These are phyloP conservation scores for Brachyrhaphis roseni DNA, from an alignment of 2,797 vertebrate genomes.

Conservation along the genomic window DNA sequence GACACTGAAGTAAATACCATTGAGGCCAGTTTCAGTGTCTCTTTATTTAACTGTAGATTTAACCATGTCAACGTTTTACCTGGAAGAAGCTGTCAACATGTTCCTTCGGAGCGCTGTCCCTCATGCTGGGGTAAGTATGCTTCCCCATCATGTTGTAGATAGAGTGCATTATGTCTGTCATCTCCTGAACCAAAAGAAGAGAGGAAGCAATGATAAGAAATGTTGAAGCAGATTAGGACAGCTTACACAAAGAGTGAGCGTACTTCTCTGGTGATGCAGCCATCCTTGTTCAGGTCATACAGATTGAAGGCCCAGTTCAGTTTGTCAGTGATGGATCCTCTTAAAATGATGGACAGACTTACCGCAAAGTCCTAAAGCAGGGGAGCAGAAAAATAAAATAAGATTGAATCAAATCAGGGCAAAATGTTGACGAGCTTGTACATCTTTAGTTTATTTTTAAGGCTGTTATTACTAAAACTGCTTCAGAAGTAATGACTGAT, in stretches of 20 bases:
- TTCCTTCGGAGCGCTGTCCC: conserved; percentile 88
- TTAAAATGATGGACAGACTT: conserved; percentile 93
- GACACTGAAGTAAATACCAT: neutral
- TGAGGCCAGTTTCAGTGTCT: neutral
- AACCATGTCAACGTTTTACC: conserved; percentile 72
- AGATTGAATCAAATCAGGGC: too few species aligned
- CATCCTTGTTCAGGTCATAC: conserved; percentile 97
- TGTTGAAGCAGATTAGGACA: neutral
- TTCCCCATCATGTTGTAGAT: conserved; percentile 99
- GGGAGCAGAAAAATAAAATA: neutral
- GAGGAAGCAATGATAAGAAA: neutral
- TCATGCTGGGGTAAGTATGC: conserved; percentile 90
- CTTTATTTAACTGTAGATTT: neutral
- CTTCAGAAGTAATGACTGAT: neutral
- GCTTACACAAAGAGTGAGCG: neutral
- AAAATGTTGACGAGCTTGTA: neutral
- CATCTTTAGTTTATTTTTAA: neutral
- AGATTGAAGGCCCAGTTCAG: conserved; percentile 98
- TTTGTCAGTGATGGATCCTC: conserved; percentile 91
- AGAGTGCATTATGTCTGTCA: conserved; percentile 97
- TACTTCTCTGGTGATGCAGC: conserved; percentile 99
- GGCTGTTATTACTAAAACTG: neutral
- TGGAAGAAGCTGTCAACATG: conserved; percentile 97
- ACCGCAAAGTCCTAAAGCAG: conserved; percentile 89
- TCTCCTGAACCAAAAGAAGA: conserved; percentile 83